phyloP scores from a whole-genome alignment of 2,797 vertebrate species.

The Bryconaethiops microstoma region DNA sequence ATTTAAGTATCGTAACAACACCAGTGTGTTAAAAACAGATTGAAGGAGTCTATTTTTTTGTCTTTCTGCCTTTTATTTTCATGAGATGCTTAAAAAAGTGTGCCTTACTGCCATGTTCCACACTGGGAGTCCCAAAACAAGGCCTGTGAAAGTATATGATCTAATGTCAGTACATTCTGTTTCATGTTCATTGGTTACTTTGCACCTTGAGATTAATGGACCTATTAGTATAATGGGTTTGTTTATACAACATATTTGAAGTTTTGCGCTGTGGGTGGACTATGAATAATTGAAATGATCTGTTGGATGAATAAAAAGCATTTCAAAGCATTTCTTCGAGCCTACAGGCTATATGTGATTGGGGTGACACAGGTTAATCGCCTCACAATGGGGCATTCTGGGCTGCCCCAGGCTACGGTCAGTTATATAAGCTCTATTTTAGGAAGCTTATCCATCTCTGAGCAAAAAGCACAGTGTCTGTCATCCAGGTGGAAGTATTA shows the following conservation, averaged over 20 bases:
- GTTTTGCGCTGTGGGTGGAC: background rate
- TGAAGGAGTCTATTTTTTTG: background rate
- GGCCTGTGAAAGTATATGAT: background rate
- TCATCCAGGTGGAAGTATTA: constrained; percentile 11
- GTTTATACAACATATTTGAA: background rate
- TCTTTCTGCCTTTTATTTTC: background rate
- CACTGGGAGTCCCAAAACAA: background rate
- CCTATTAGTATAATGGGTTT: too few species aligned
- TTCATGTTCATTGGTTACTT: background rate
- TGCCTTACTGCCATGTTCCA: background rate
- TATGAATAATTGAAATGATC: background rate
- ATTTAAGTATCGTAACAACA: too few species aligned
- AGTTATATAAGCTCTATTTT: constrained; percentile 38
- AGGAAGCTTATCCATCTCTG: constrained; percentile 12
- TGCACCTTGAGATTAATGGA: background rate
- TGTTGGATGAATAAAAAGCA: background rate
- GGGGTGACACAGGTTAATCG: constrained; percentile 40
- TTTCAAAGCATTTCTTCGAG: constrained; percentile 3
- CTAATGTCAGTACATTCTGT: background rate
- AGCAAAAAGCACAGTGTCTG: background rate
- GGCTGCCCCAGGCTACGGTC: background rate
- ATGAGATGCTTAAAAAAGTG: background rate
- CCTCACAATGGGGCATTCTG: constrained; percentile 5
- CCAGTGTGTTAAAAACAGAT: background rate
- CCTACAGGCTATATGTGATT: background rate